These are phyloP conservation scores for Hypercompe scribonia DNA, from an alignment of 2,888 invertebrate species.

Conservation along the genomic window DNA sequence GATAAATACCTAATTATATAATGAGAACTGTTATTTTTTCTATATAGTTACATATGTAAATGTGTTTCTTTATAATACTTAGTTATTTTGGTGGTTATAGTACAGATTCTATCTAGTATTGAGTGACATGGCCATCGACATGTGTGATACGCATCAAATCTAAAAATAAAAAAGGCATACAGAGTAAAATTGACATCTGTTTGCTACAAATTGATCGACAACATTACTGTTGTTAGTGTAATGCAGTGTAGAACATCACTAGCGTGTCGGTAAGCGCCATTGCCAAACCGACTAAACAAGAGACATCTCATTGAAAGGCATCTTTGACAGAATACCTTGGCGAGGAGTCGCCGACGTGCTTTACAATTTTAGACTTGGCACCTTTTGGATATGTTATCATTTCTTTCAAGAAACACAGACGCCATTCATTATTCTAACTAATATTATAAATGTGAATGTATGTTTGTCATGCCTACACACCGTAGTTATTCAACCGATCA, in stretches of 20 bases:
- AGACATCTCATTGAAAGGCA: conserved; percentile 68
- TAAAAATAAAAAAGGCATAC: background rate
- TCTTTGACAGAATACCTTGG: conserved; percentile 61
- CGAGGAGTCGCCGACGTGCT: conserved; percentile 52
- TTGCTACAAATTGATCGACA: no score
- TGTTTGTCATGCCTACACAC: background rate
- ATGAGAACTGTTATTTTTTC: no score
- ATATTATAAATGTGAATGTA: background rate
- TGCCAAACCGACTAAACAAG: conserved; percentile 72
- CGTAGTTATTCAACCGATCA: background rate
- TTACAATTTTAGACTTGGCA: conserved; percentile 72
- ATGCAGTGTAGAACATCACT: conserved; percentile 48
- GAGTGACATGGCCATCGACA: no score
- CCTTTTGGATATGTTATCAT: conserved; percentile 36
- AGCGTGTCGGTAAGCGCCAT: conserved; percentile 67
- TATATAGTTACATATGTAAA: no score
- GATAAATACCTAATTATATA: no score
- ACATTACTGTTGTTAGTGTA: background rate
- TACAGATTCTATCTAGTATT: no score
- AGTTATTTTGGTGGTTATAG: no score
- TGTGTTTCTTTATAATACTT: no score
- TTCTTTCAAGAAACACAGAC: conserved; percentile 10
- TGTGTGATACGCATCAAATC: background rate
- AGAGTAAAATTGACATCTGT: no score
- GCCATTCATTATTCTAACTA: conserved; percentile 2